These are phyloP conservation scores for Phainopepla nitens DNA, from an alignment of 2,113 vertebrate genomes.

Conservation along the genomic window DNA sequence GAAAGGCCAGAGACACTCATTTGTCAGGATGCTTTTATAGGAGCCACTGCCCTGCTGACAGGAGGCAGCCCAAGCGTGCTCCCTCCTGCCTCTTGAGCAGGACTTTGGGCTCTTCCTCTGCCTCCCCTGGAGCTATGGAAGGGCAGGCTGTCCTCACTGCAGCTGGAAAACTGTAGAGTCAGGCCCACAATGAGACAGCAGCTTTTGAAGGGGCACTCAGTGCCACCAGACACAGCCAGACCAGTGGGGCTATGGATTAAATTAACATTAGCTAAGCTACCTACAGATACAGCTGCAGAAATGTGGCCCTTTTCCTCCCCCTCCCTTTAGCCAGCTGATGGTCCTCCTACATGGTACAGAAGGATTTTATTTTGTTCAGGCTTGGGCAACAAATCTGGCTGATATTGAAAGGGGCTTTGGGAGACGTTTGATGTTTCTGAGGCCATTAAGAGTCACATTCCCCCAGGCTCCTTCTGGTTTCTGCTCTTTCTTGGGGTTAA, in stretches of 20 bases:
- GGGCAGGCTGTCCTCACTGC: not conserved
- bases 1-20: not conserved
- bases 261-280: not conserved
- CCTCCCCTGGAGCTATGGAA: not conserved
- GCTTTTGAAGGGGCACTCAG: not conserved
- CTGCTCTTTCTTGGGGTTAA: not conserved
- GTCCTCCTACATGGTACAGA: not conserved
- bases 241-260: not conserved
- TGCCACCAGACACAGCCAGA: not conserved
- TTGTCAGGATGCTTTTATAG: not conserved
- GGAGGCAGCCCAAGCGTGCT: not conserved
- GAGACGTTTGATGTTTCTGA: not conserved
- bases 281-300: not conserved
- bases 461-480: not conserved
- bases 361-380: not conserved
- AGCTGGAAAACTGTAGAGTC: not conserved
- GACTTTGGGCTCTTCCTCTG: not conserved
- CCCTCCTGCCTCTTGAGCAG: not conserved
- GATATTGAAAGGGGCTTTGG: not conserved
- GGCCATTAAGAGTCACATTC: not conserved
- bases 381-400: not conserved
- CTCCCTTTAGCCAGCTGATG: not conserved
- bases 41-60: not conserved
- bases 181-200: not conserved
- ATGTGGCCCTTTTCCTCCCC: not conserved